Evolutionary conservation across 2,797 vertebrate genomes (phyloP).

Genomic region (Chromis chromis): DNA sequence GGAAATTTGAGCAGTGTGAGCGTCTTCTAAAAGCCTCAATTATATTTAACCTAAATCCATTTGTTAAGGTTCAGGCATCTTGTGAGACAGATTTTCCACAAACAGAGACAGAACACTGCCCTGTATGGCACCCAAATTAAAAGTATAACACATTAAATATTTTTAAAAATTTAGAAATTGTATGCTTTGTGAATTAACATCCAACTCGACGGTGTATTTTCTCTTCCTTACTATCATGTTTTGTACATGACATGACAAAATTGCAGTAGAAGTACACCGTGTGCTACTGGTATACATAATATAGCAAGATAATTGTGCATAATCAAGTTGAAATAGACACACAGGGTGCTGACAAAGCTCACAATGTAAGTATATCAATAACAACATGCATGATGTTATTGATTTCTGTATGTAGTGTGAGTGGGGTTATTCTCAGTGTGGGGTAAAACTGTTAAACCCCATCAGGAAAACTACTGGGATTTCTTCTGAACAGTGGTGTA

Average conservation of each 20-base stretch:
- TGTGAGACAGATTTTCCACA: background rate
- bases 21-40: background rate
- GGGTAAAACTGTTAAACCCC: background rate
- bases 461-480: background rate
- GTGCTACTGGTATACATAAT: too few species aligned
- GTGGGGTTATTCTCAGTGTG: background rate
- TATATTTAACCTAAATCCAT: background rate
- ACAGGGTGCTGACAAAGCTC: background rate
- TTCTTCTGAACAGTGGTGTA: conserved; percentile 12
- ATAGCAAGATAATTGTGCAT: background rate
- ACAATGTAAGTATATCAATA: background rate
- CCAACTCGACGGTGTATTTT: background rate
- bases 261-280: background rate
- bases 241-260: background rate
- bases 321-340: background rate
- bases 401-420: background rate
- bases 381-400: background rate
- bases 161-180: background rate
- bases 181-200: background rate
- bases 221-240: background rate
- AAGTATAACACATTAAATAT: background rate
- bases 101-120: background rate
- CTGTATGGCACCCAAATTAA: background rate
- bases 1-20: background rate
- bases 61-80: background rate